These are phyloP conservation scores for Ctena decussata DNA, from an alignment of 2,888 invertebrate species.

Conservation along the genomic window DNA sequence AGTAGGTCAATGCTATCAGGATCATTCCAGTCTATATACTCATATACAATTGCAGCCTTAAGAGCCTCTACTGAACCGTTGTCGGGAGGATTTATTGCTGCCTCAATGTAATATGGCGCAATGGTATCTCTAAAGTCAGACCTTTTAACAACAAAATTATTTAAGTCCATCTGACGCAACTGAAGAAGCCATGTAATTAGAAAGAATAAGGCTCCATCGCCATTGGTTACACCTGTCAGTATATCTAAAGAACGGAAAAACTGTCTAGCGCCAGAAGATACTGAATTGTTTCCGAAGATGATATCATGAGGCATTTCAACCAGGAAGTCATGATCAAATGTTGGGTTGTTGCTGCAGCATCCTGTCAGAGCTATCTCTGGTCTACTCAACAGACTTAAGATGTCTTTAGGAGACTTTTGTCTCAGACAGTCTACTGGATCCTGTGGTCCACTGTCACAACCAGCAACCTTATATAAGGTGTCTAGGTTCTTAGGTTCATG, in stretches of 20 bases:
- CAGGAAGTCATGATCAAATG: conserved; percentile 47
- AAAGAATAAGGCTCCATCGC: conserved; percentile 37
- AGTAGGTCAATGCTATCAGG: conserved; percentile 90
- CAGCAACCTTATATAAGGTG: neutral
- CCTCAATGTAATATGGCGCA: conserved; percentile 4
- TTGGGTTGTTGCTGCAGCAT: neutral
- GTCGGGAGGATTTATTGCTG: neutral
- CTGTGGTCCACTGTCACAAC: conserved; percentile 3
- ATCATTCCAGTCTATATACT: conserved; percentile 42
- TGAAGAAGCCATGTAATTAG: conserved; percentile 11
- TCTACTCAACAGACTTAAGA: neutral
- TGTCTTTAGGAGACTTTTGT: neutral
- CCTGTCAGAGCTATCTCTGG: neutral
- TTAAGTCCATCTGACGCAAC: conserved; percentile 18
- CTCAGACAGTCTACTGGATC: conserved; percentile 34
- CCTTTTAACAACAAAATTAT: conserved; percentile 20
- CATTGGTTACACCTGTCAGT: conserved; percentile 40
- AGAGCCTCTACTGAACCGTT: neutral
- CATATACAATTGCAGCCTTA: conserved; percentile 15
- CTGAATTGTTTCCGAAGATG: conserved; percentile 20
- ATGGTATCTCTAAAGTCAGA: conserved; percentile 1
- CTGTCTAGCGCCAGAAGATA: conserved; percentile 32
- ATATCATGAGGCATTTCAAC: conserved; percentile 34
- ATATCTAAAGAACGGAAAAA: conserved; percentile 50
- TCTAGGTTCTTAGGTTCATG: conserved; percentile 9